A percentile compares a stretch with the other conserved stretches of the same genome.
Evolutionary conservation across 2,888 invertebrate species (phyloP).

Genomic region (Noctua fimbriata): DNA sequence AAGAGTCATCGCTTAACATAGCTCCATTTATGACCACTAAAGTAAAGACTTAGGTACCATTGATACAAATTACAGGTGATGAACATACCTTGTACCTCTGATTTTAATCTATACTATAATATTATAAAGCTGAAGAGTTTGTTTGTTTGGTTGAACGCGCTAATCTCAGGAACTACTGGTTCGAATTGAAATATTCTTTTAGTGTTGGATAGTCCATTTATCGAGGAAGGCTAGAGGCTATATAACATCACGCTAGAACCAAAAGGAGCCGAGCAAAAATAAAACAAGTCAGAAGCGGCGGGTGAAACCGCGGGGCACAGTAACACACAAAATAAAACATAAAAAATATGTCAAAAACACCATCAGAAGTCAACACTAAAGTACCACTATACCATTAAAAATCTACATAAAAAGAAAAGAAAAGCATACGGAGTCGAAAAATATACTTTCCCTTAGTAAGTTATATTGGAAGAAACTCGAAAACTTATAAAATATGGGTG

Average conservation of each 20-base stretch:
- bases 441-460: constrained; percentile 63
- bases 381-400: constrained; percentile 41
- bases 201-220: too few relatives aligned
- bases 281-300: too few relatives aligned
- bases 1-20: background rate
- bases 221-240: too few relatives aligned
- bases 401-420: constrained; percentile 49
- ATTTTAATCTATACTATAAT: too few relatives aligned
- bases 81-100: too few relatives aligned
- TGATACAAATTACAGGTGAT: background rate
- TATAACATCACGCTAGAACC: too few relatives aligned
- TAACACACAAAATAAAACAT: background rate
- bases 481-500: constrained; percentile 69
- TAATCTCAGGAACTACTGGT: too few relatives aligned
- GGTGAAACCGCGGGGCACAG: too few relatives aligned
- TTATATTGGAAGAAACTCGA: constrained; percentile 66
- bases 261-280: too few relatives aligned
- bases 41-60: background rate
- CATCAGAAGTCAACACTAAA: constrained; percentile 19
- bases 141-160: too few relatives aligned
- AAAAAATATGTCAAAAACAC: background rate
- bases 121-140: too few relatives aligned
- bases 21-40: background rate
- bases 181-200: too few relatives aligned
- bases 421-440: constrained; percentile 52